phyloP scores from a whole-genome alignment of 2,888 invertebrate genomes.

The Nasonovia ribisnigri region DNA sequence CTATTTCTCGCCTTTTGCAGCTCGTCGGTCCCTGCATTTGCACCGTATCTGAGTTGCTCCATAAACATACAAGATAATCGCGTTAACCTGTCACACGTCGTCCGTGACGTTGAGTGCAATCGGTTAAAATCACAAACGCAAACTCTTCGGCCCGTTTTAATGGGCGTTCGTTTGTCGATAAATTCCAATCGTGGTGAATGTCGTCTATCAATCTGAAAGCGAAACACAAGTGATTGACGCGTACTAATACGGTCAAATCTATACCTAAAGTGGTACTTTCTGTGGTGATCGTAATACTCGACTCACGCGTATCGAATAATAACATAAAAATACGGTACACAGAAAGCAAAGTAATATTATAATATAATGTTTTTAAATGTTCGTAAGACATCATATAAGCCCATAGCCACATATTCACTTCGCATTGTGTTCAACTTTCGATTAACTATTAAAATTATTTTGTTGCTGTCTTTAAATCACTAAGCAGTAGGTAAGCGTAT shows the following conservation, averaged over 20 bases:
- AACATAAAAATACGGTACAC: neutral
- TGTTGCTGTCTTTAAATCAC: neutral
- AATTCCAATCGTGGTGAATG: neutral
- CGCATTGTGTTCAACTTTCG: neutral
- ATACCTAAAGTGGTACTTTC: neutral
- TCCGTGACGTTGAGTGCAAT: neutral
- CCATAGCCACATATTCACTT: neutral
- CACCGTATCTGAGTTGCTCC: neutral
- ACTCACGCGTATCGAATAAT: neutral
- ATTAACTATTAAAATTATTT: neutral
- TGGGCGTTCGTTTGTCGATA: neutral
- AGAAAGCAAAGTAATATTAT: neutral
- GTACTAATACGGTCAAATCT: neutral
- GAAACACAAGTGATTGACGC: neutral
- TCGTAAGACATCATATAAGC: neutral
- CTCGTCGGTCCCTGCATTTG: neutral
- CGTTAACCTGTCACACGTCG: neutral
- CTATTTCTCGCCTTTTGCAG: neutral
- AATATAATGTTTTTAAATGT: neutral
- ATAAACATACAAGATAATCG: neutral
- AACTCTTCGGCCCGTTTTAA: neutral
- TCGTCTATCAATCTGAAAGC: neutral
- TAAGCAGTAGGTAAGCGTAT: neutral
- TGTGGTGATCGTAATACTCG: neutral
- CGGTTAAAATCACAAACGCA: neutral